Percentiles rank a stretch among this genome's conserved stretches.
phyloP scores from a whole-genome alignment of 2,797 vertebrate species.

The Sparidentex hasta region DNA sequence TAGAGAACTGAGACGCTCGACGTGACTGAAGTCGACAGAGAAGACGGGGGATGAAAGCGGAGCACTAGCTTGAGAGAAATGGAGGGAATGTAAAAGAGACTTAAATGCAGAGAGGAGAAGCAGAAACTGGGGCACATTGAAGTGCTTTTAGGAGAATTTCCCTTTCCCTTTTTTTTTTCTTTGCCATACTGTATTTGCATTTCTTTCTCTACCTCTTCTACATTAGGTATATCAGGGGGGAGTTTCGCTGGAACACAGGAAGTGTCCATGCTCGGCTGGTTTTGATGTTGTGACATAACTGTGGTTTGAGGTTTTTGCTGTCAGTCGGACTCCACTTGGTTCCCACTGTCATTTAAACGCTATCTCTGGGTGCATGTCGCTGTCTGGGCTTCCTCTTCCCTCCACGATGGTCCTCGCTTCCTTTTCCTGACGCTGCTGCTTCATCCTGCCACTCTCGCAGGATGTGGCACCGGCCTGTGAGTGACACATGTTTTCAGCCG shows the following conservation, averaged over 20 bases:
- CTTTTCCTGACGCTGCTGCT: conserved; percentile 45
- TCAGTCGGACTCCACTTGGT: conserved; percentile 59
- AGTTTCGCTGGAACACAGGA: conserved; percentile 50
- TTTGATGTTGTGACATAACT: conserved; percentile 47
- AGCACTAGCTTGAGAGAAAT: conserved; percentile 46
- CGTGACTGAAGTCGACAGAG: conserved; percentile 29
- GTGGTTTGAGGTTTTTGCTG: conserved; percentile 56
- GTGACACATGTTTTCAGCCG: conserved; percentile 18
- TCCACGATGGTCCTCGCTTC: conserved; percentile 15
- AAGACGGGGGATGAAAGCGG: conserved; percentile 43
- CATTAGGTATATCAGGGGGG: conserved; percentile 8
- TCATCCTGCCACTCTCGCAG: conserved; percentile 39
- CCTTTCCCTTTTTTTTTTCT: neutral
- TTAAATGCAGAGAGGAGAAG: conserved; percentile 20
- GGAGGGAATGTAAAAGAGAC: conserved; percentile 46
- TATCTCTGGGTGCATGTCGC: conserved; percentile 57
- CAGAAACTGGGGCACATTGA: conserved; percentile 41
- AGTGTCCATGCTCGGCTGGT: conserved; percentile 27
- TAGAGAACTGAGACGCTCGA: conserved; percentile 34
- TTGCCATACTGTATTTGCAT: conserved; percentile 21
- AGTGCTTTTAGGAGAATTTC: conserved; percentile 46
- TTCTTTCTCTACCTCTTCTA: neutral
- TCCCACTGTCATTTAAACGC: conserved; percentile 34
- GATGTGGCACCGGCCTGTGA: conserved; percentile 32
- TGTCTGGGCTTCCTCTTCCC: conserved; percentile 51